A percentile compares a stretch with the other conserved stretches of the same genome.
Evolutionary conservation across 2,888 invertebrate genomes (phyloP).

Genomic region (Eretmocerus hayati): DNA sequence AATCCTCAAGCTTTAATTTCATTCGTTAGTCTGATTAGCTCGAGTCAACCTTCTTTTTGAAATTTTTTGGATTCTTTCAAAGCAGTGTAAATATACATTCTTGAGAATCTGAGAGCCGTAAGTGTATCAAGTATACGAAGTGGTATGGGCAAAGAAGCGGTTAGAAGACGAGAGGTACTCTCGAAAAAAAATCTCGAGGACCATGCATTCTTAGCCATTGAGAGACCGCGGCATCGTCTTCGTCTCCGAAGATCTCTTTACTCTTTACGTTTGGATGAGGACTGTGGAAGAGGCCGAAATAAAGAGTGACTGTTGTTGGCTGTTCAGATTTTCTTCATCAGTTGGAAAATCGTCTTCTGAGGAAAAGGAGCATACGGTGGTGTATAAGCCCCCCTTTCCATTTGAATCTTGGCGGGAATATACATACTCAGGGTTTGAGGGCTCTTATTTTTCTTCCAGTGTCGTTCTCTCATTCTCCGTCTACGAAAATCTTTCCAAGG

Average conservation of each 20-base stretch:
- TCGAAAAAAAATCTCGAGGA: constrained; percentile 16
- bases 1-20: too few relatives aligned
- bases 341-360: neutral
- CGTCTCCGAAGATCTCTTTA: constrained; percentile 25
- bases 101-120: too few relatives aligned
- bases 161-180: constrained; percentile 6
- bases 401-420: constrained; percentile 32
- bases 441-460: neutral
- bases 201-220: too few relatives aligned
- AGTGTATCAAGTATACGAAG: too few relatives aligned
- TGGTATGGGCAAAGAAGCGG: too few relatives aligned
- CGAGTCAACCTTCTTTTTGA: too few relatives aligned
- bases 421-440: neutral
- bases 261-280: neutral
- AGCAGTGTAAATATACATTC: too few relatives aligned
- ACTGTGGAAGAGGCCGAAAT: constrained; percentile 28
- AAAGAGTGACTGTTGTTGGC: constrained; percentile 38
- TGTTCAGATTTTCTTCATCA: constrained; percentile 37
- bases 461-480: too few relatives aligned
- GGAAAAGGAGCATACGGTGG: neutral
- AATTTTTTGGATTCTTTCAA: too few relatives aligned
- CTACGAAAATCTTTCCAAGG: too few relatives aligned
- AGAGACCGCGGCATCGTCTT: constrained; percentile 13
- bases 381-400: constrained; percentile 15
- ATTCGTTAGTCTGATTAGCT: too few relatives aligned